Evolutionary conservation across 2,113 vertebrate genomes (phyloP).

Genomic region (Semicossyphus pulcher): DNA sequence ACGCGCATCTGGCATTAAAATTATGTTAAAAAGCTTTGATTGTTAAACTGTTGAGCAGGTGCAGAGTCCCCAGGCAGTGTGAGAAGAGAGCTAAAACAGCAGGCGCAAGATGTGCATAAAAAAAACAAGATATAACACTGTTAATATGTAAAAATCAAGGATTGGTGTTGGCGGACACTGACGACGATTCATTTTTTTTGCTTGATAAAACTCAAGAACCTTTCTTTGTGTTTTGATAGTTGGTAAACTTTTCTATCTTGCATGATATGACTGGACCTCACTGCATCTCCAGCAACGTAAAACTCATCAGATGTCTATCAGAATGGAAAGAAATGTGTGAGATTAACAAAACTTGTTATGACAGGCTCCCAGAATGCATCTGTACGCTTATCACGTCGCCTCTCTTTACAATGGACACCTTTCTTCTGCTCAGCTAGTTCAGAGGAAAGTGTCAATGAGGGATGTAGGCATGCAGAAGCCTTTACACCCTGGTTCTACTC

Average conservation of each 20-base stretch:
- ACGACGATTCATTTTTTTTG: no score
- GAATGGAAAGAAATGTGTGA: no score
- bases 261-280: background rate
- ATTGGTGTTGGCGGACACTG: background rate
- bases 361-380: background rate
- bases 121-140: background rate
- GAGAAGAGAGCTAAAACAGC: background rate
- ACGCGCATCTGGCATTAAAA: background rate
- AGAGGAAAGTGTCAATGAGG: background rate
- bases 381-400: no score
- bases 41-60: background rate
- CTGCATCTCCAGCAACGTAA: background rate
- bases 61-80: background rate
- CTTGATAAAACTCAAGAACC: background rate
- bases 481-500: constrained; percentile 4
- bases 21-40: no score
- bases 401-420: background rate
- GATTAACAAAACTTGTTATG: background rate
- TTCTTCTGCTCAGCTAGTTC: background rate
- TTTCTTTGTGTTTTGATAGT: background rate
- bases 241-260: background rate
- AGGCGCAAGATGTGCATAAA: background rate
- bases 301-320: no score
- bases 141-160: background rate
- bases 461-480: background rate